A percentile compares a stretch with the other conserved stretches of the same genome.
phyloP scores from a whole-genome alignment of 2,113 vertebrate species.

The Dicrurus megarhynchus region DNA sequence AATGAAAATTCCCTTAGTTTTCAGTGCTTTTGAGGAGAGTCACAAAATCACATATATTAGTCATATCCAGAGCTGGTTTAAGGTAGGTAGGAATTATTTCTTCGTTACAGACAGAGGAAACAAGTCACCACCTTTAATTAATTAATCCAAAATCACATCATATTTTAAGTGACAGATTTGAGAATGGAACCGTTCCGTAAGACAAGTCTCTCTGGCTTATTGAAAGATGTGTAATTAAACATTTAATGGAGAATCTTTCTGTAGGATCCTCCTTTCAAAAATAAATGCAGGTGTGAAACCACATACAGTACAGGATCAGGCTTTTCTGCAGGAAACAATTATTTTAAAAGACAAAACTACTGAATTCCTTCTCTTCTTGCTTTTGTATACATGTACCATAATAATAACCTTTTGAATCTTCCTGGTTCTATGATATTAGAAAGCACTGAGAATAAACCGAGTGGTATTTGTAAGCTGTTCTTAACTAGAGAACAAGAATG shows the following conservation, averaged over 20 bases:
- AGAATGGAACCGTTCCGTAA: background rate
- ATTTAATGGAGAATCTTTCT: slow-evolving; percentile 20
- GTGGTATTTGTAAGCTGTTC: slow-evolving; percentile 42
- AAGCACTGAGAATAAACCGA: slow-evolving; percentile 40
- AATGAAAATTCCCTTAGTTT: background rate
- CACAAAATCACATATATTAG: background rate
- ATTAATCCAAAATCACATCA: slow-evolving; percentile 22
- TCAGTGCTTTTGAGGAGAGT: background rate
- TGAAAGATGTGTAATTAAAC: slow-evolving; percentile 30
- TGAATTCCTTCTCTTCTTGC: background rate
- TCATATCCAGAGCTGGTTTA: background rate
- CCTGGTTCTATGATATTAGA: slow-evolving; percentile 4
- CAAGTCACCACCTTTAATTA: background rate
- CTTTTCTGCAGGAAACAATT: background rate
- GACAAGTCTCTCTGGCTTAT: background rate
- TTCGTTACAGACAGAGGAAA: slow-evolving; percentile 1
- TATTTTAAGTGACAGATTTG: slow-evolving; percentile 18
- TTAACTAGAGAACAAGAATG: slow-evolving; percentile 1
- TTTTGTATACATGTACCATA: background rate
- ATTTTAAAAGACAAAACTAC: slow-evolving; percentile 24
- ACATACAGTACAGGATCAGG: background rate
- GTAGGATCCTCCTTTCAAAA: background rate
- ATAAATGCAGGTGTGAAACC: background rate
- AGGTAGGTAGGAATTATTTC: background rate
- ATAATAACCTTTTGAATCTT: slow-evolving; percentile 41